phyloP scores from a whole-genome alignment of 2,113 vertebrate species.

The Rhipidura dahli region DNA sequence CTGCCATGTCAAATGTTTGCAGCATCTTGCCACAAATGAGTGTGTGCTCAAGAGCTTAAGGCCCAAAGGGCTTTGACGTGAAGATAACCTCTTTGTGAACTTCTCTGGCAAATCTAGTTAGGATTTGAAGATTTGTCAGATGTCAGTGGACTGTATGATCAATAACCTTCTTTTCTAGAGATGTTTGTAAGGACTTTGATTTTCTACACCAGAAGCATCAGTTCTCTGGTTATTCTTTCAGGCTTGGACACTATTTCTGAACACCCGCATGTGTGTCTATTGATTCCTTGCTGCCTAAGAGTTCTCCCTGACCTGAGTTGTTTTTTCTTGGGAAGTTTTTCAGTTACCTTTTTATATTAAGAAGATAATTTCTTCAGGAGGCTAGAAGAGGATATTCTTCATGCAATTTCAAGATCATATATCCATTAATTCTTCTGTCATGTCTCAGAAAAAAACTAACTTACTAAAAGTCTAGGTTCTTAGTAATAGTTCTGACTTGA shows the following conservation, averaged over 20 bases:
- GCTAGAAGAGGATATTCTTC: neutral
- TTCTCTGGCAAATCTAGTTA: neutral
- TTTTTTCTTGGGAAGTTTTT: neutral
- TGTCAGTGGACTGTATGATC: neutral
- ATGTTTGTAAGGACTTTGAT: neutral
- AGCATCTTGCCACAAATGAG: neutral
- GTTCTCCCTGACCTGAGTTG: neutral
- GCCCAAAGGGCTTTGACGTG: neutral
- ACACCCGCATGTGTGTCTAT: neutral
- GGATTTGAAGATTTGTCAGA: neutral
- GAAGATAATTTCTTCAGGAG: neutral
- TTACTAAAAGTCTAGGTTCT: neutral
- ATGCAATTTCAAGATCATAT: neutral
- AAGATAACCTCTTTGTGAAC: neutral
- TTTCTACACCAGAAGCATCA: neutral
- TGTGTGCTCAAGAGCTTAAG: neutral
- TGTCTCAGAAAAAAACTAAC: neutral
- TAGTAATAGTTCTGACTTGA: neutral
- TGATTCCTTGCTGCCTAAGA: neutral
- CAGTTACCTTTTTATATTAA: neutral
- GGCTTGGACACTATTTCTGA: neutral
- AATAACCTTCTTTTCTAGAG: neutral
- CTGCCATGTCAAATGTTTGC: neutral
- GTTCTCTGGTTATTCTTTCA: neutral
- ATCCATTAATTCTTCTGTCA: neutral